A percentile compares a stretch with the other conserved stretches of the same genome.
Conservation (phyloP, 2,113 vertebrate genomes). For the Oryzias celebensis region DNA sequence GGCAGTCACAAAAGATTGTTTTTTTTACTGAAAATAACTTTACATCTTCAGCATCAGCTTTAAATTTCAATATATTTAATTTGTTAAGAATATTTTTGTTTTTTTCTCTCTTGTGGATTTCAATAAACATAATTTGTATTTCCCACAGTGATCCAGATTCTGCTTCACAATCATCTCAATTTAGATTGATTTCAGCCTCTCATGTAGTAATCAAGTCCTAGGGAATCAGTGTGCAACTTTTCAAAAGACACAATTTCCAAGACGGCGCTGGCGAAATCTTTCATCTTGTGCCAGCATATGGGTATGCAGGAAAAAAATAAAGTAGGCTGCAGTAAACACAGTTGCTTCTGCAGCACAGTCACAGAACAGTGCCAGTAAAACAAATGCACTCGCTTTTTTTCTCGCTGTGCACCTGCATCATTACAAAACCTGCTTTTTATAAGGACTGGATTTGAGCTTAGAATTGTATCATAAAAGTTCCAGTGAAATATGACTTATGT, state of each 20-base stretch:
- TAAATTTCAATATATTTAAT: too few species aligned
- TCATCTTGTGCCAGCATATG: conserved; percentile 52
- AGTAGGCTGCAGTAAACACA: conserved; percentile 55
- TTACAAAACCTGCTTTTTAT: conserved; percentile 21
- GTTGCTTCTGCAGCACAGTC: conserved; percentile 36
- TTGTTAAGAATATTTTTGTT: too few species aligned
- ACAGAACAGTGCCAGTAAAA: conserved; percentile 56
- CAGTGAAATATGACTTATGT: background rate
- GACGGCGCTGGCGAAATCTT: conserved; percentile 29
- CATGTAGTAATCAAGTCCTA: conserved; percentile 11
- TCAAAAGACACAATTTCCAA: conserved; percentile 35
- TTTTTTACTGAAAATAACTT: too few species aligned
- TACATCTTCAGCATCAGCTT: too few species aligned
- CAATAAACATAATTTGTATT: conserved; percentile 1
- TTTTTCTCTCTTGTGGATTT: background rate
- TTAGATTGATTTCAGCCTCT: conserved; percentile 6
- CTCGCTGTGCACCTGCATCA: conserved; percentile 38
- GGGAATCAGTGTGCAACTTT: conserved; percentile 24
- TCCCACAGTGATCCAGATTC: background rate
- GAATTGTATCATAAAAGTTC: background rate
- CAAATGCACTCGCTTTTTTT: conserved; percentile 43
- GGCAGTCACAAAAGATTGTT: too few species aligned
- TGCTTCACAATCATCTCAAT: conserved; percentile 3
- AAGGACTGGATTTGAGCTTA: conserved; percentile 16
- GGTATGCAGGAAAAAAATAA: conserved; percentile 28